Evolutionary conservation across 2,888 invertebrate species (phyloP).

Genomic region (Anthrax anthrax): DNA sequence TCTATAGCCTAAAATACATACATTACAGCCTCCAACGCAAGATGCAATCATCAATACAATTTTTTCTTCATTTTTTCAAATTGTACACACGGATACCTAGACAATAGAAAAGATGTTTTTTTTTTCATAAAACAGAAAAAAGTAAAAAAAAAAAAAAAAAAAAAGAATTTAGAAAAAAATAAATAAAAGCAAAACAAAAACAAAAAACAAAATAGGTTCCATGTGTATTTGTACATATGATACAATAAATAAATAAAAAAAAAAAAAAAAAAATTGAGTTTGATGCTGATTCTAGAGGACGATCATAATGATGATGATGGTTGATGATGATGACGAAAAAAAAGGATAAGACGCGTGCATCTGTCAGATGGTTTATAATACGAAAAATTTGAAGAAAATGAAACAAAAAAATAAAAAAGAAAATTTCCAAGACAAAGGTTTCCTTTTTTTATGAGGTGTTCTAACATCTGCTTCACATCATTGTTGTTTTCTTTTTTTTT

Average conservation of each 20-base stretch:
- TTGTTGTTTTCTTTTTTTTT: not conserved
- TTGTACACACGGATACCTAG: no score
- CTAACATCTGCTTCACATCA: not conserved
- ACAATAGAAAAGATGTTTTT: no score
- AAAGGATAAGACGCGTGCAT: slow-evolving; percentile 6
- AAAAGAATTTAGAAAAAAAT: no score
- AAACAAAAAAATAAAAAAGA: not conserved
- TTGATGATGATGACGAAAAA: not conserved
- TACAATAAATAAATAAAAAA: no score
- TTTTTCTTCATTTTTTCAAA: not conserved
- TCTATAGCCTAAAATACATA: no score
- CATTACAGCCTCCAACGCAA: not conserved
- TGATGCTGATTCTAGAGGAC: not conserved
- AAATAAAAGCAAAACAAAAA: no score
- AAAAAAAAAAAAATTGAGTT: no score
- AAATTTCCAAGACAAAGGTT: not conserved
- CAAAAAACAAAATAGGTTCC: no score
- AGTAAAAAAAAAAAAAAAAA: no score
- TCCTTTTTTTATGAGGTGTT: not conserved
- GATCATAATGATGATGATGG: no score
- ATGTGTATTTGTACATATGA: no score
- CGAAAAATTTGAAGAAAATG: not conserved
- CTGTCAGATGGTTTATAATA: slow-evolving; percentile 4
- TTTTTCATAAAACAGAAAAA: no score
- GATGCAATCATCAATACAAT: not conserved